phyloP scores from a whole-genome alignment of 2,888 invertebrate species.

The Crematogaster levior region DNA sequence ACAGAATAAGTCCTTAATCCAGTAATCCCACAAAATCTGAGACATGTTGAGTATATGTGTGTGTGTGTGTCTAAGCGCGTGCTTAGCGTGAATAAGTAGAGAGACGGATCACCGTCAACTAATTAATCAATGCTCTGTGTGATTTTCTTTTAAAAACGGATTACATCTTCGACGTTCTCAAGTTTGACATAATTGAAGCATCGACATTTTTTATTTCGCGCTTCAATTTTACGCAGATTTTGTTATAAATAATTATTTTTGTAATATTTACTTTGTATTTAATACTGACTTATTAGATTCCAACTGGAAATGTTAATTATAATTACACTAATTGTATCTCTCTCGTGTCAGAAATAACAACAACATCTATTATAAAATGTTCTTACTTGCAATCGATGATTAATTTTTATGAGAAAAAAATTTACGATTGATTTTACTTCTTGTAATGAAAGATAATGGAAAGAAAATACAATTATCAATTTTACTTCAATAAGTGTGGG shows the following conservation, averaged over 20 bases:
- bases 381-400: neutral
- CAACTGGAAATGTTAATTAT: neutral
- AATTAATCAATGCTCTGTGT: constrained; percentile 4
- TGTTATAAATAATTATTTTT: neutral
- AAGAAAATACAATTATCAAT: neutral
- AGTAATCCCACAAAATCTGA: constrained; percentile 29
- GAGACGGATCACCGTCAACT: neutral
- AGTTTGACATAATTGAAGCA: constrained; percentile 13
- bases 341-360: neutral
- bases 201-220: neutral
- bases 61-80: neutral
- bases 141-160: neutral
- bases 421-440: neutral
- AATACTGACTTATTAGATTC: neutral
- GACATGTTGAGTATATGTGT: neutral
- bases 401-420: constrained; percentile 8
- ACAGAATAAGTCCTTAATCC: constrained; percentile 1
- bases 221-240: neutral
- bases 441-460: neutral
- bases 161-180: neutral
- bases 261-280: neutral
- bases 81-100: constrained; percentile 11
- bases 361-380: neutral
- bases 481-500: neutral
- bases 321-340: neutral